These are phyloP conservation scores for Tetheella fluctuosa DNA, from an alignment of 2,888 invertebrate species.

Conservation along the genomic window DNA sequence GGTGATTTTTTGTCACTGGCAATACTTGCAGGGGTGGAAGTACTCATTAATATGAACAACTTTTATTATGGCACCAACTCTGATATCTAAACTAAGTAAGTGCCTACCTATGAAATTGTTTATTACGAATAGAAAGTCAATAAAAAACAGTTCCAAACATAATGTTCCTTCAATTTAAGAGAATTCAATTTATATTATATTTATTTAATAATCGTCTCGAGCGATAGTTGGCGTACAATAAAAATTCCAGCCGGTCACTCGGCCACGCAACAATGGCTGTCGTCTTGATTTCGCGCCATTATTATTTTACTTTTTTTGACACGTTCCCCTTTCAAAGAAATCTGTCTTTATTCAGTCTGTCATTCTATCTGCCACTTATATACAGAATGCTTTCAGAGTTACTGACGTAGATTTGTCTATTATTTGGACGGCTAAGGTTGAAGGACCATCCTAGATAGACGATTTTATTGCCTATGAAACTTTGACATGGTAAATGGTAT, in stretches of 20 bases:
- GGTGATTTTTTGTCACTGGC: too few species aligned
- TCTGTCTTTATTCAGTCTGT: conserved; percentile 1
- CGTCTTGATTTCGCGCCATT: conserved; percentile 8
- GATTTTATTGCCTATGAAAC: not conserved
- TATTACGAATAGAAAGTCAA: too few species aligned
- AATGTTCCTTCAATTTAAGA: too few species aligned
- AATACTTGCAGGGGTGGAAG: too few species aligned
- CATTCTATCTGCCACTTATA: conserved; percentile 2
- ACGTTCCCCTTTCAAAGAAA: not conserved
- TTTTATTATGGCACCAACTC: too few species aligned
- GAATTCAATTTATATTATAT: too few species aligned
- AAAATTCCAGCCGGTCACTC: not conserved
- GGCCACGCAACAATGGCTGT: not conserved
- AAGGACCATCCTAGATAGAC: not conserved
- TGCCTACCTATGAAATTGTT: too few species aligned
- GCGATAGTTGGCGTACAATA: not conserved
- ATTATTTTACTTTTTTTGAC: not conserved
- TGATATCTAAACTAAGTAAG: too few species aligned
- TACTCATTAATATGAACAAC: too few species aligned
- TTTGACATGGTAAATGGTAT: too few species aligned
- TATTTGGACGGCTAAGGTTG: not conserved
- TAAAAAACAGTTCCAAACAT: too few species aligned
- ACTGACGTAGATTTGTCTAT: conserved; percentile 5
- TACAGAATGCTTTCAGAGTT: not conserved
- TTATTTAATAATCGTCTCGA: too few species aligned